These are phyloP conservation scores for Xyrichtys novacula DNA, from an alignment of 2,797 vertebrate species.

Conservation along the genomic window DNA sequence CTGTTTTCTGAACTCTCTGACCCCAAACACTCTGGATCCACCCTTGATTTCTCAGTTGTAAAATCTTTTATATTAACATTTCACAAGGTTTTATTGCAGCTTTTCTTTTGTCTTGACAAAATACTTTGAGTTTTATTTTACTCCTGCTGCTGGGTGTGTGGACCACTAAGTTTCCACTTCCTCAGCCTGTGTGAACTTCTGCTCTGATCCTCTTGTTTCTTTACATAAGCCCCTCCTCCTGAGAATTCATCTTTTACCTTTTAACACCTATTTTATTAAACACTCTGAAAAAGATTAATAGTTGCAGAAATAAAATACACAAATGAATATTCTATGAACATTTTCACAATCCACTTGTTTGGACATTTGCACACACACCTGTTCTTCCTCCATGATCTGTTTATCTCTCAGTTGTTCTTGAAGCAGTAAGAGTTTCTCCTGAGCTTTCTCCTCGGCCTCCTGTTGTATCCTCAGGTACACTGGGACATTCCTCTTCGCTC, in stretches of 20 bases:
- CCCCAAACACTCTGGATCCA: conserved; percentile 14
- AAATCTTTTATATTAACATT: not conserved
- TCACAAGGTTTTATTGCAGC: not conserved
- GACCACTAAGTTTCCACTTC: not conserved
- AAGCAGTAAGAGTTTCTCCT: conserved; percentile 80
- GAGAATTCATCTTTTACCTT: not conserved
- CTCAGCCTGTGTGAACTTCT: not conserved
- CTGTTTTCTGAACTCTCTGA: conserved; percentile 22
- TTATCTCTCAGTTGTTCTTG: conserved; percentile 79
- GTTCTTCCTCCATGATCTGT: conserved; percentile 74
- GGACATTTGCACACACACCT: conserved; percentile 68
- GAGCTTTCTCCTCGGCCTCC: conserved; percentile 74
- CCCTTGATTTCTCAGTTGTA: conserved; percentile 1
- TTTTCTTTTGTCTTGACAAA: not conserved
- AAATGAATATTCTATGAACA: not conserved
- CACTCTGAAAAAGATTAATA: not conserved
- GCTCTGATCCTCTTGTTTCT: not conserved
- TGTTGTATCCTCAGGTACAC: conserved; percentile 74
- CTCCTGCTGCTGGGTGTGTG: not conserved
- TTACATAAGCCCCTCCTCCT: not conserved
- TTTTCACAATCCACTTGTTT: not conserved
- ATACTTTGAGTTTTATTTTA: conserved; percentile 1
- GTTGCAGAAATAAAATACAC: not conserved
- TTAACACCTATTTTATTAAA: not conserved
- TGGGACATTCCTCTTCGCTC: conserved; percentile 80